phyloP scores from a whole-genome alignment of 2,797 vertebrate species.

The Channa striata region DNA sequence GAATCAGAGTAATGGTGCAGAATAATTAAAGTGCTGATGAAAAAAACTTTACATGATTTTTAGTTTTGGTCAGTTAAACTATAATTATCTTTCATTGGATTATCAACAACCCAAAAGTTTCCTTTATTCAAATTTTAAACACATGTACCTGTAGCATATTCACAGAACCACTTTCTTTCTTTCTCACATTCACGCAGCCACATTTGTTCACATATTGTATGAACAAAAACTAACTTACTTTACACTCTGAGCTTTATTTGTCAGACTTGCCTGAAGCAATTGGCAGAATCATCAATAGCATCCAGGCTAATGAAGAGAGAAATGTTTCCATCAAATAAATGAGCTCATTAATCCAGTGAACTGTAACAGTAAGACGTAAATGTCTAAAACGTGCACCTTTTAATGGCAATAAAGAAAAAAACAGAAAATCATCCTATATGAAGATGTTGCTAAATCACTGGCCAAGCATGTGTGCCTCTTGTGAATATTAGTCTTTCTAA shows the following conservation, averaged over 20 bases:
- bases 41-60: neutral
- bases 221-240: neutral
- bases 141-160: no score
- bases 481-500: neutral
- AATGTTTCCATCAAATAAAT: constrained; percentile 57
- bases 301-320: constrained; percentile 57
- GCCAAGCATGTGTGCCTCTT: neutral
- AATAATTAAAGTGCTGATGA: neutral
- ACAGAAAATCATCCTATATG: constrained; percentile 12
- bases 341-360: constrained; percentile 61
- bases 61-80: neutral
- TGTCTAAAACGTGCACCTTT: constrained; percentile 37
- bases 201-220: neutral
- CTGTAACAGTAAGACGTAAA: constrained; percentile 20
- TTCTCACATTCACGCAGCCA: neutral
- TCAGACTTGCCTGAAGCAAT: constrained; percentile 31
- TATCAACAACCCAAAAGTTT: neutral
- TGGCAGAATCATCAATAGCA: constrained; percentile 59
- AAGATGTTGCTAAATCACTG: constrained; percentile 8
- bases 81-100: no score
- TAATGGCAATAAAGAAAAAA: constrained; percentile 11
- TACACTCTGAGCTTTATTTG: constrained; percentile 1
- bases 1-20: neutral
- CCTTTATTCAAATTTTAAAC: neutral
- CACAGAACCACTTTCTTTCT: neutral